Evolutionary conservation across 1,140 invertebrate genomes (phyloP).

Genomic region (Meloidogyne floridensis): DNA sequence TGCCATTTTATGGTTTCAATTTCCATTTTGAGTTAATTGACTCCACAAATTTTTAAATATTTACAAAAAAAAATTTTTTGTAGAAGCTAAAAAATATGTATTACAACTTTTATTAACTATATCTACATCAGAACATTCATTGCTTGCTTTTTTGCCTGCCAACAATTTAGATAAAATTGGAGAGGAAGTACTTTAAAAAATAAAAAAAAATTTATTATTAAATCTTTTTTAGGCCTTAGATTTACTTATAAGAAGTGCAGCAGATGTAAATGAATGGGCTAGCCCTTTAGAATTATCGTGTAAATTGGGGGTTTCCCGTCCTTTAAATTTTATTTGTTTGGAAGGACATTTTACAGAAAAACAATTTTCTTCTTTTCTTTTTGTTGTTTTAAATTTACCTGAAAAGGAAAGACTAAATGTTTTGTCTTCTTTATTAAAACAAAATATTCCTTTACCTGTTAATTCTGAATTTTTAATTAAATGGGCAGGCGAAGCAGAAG

Average conservation of each 20-base stretch:
- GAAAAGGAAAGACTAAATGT: constrained; percentile 36
- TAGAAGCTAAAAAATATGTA: constrained; percentile 20
- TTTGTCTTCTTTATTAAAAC: constrained; percentile 44
- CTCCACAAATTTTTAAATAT: no score
- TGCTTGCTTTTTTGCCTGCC: constrained; percentile 36
- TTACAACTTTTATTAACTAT: constrained; percentile 17
- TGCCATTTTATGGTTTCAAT: no score
- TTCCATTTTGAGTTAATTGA: no score
- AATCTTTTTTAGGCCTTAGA: constrained; percentile 36
- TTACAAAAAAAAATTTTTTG: neutral
- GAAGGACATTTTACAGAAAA: constrained; percentile 22
- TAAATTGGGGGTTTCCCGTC: constrained; percentile 37
- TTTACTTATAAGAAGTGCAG: constrained; percentile 39
- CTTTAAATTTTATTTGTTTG: constrained; percentile 28
- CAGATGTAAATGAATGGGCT: constrained; percentile 34
- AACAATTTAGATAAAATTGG: constrained; percentile 32
- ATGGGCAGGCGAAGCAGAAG: constrained; percentile 33
- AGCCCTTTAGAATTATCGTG: constrained; percentile 39
- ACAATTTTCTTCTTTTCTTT: constrained; percentile 35
- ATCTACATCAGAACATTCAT: constrained; percentile 34
- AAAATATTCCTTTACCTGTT: constrained; percentile 40
- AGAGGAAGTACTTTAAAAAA: constrained; percentile 3
- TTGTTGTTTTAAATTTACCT: constrained; percentile 24
- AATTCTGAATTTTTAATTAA: constrained; percentile 39
- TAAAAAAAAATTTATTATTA: neutral